Evolutionary conservation across 2,797 vertebrate genomes (phyloP).

Genomic region (Decapterus maruadsi): DNA sequence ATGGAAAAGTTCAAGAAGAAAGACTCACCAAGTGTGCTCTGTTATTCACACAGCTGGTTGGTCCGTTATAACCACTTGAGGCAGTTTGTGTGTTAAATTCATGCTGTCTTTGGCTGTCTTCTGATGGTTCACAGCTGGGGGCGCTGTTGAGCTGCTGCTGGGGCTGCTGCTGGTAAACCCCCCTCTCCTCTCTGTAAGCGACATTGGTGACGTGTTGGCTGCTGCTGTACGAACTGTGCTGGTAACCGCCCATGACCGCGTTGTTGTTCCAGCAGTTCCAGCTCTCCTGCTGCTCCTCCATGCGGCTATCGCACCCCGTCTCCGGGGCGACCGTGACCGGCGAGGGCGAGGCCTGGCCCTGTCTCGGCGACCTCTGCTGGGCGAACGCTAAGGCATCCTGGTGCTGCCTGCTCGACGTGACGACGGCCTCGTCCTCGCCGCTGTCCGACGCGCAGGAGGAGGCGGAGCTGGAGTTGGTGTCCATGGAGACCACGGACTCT

Average conservation of each 20-base stretch:
- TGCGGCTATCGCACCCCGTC: constrained; percentile 59
- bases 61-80: constrained; percentile 73
- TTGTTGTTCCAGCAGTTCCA: constrained; percentile 82
- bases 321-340: constrained; percentile 36
- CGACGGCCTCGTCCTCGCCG: constrained; percentile 92
- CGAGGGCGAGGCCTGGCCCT: constrained; percentile 61
- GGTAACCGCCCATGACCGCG: constrained; percentile 65
- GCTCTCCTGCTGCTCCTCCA: constrained; percentile 74
- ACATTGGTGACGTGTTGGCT: constrained; percentile 77
- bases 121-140: constrained; percentile 79
- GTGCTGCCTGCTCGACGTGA: constrained; percentile 84
- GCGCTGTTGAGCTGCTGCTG: constrained; percentile 79
- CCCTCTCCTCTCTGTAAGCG: constrained; percentile 85
- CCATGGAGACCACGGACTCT: constrained; percentile 82
- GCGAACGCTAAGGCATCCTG: constrained; percentile 89
- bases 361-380: constrained; percentile 79
- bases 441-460: constrained; percentile 88
- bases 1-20: fast-evolving
- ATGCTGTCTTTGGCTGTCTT: constrained; percentile 79
- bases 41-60: constrained; percentile 50
- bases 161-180: constrained; percentile 78
- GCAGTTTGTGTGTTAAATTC: constrained; percentile 54
- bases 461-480: constrained; percentile 82
- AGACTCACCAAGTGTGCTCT: constrained; percentile 75
- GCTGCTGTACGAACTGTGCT: constrained; percentile 62